Evolutionary conservation across 1,140 invertebrate genomes (phyloP).

Genomic region (Frieseomelitta varia): DNA sequence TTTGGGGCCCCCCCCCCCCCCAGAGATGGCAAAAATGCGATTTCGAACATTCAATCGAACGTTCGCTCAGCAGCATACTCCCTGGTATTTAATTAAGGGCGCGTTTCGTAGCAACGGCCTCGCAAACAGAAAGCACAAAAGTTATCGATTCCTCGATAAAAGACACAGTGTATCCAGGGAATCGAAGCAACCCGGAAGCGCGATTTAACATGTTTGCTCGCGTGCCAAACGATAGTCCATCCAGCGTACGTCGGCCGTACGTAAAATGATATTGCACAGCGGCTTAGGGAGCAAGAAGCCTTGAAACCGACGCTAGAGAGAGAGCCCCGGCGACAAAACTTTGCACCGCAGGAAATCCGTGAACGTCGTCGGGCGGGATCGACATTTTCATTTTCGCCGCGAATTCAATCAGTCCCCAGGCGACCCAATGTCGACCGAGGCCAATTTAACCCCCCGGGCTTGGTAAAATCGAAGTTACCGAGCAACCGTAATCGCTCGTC

Average conservation of each 20-base stretch:
- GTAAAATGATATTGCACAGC: slow-evolving; percentile 1
- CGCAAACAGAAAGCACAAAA: slow-evolving; percentile 45
- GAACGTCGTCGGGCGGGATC: not conserved
- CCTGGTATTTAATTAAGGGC: not conserved
- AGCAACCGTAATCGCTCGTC: not conserved
- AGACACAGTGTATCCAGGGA: slow-evolving; percentile 21
- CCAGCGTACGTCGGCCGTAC: not conserved
- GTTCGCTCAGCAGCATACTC: not conserved
- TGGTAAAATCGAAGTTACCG: not conserved
- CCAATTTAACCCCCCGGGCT: not conserved
- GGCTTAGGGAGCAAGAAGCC: not conserved
- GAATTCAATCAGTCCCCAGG: not conserved
- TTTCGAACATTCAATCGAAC: not conserved
- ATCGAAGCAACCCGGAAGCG: slow-evolving; percentile 20
- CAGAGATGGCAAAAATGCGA: too few species aligned
- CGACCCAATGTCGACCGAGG: rapidly evolving
- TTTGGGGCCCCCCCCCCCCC: too few species aligned
- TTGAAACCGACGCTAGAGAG: not conserved
- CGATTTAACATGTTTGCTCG: slow-evolving; percentile 31
- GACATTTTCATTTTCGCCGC: not conserved
- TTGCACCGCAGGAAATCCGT: not conserved
- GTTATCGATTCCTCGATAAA: slow-evolving; percentile 50
- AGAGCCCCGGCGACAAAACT: not conserved
- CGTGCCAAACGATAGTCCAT: slow-evolving; percentile 10
- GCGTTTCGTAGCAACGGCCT: slow-evolving; percentile 51